phyloP scores from a whole-genome alignment of 1,140 invertebrate genomes.

The Achroia grisella region DNA sequence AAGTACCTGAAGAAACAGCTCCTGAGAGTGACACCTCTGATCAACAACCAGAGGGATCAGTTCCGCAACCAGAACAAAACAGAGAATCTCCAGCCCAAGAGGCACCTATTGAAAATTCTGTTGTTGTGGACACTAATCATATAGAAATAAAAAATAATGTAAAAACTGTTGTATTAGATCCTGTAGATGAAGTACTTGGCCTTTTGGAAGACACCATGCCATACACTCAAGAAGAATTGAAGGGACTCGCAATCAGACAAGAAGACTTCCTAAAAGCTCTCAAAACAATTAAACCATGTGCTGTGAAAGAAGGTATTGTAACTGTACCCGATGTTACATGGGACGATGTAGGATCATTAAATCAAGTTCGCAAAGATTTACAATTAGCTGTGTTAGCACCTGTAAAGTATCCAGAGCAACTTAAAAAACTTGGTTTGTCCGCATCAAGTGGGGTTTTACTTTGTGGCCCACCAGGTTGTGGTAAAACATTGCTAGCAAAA shows the following conservation, averaged over 20 bases:
- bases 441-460: conserved; percentile 91
- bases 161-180: conserved; percentile 28
- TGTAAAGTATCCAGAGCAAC: conserved; percentile 88
- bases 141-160: conserved; percentile 9
- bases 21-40: conserved; percentile 25
- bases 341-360: conserved; percentile 96
- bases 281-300: conserved; percentile 90
- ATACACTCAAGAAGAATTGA: conserved; percentile 76
- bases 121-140: conserved; percentile 24
- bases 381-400: conserved; percentile 93
- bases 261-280: conserved; percentile 87
- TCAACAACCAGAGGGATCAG: conserved; percentile 6
- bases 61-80: conserved; percentile 11
- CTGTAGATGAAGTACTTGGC: conserved; percentile 45
- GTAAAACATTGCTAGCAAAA: too few relatives aligned
- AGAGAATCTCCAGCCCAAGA: conserved; percentile 17
- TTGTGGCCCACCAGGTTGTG: too few relatives aligned
- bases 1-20: conserved; percentile 29
- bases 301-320: conserved; percentile 97
- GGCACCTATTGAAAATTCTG: too few relatives aligned
- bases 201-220: conserved; percentile 59
- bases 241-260: conserved; percentile 79
- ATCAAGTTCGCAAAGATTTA: conserved; percentile 91
- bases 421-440: conserved; percentile 84
- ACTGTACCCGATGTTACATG: conserved; percentile 98